Base-by-base conservation (phyloP, 2,113 vertebrate species). In the Ramphastos sulfuratus region DNA sequence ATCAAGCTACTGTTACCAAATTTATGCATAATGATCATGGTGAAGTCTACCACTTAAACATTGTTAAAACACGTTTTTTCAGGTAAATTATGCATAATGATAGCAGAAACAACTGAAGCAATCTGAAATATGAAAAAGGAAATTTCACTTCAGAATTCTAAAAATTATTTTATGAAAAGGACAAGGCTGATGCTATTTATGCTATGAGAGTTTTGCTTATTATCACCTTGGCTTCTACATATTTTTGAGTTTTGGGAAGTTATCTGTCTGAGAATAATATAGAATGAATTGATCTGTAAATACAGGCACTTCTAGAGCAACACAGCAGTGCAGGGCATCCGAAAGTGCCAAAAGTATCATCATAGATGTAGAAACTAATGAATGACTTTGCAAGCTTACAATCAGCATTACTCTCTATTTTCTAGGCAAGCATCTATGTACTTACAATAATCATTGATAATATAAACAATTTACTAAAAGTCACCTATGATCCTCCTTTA, bases 401-500 rank as follows among this genome's bases (percentile, higher is more conserved):
- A 60, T 74, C 9, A 24, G 6, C 8, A n/a, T 14, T 66, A 67
- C 27, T 85, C 76, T 65, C 6, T 13, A 76, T 70, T 85, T 89
- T 59, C 23, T 55, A 87, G 31, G 25, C 20, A 92, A 75, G 5
- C 58, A 21, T 31, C 55, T 44, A 79, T 3, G 7, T 31, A 55
- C 28, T 85, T 67, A 28, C 24, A 60, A 20, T 21, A 89, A 72
- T 27, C 4, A 52, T 0, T 52, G 10, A 50, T 28, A 64, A 86
- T 0, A 76, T n/a, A 69, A 85, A 58, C 4, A 91, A 44, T 30
- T 94, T 70, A 77, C 39, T 69, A 92, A n/a, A 94, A 93, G 64
- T 98, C 92, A 99, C 99, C 99, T 98, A 80, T 99, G 96, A 79
- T 98, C 98, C 95, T 99, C 99, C 96, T 98, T 99, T 91, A 99